Percentiles rank a stretch among this genome's conserved stretches.
phyloP scores from a whole-genome alignment of 2,797 vertebrate genomes.

The Sternarchorhynchus goeldii region DNA sequence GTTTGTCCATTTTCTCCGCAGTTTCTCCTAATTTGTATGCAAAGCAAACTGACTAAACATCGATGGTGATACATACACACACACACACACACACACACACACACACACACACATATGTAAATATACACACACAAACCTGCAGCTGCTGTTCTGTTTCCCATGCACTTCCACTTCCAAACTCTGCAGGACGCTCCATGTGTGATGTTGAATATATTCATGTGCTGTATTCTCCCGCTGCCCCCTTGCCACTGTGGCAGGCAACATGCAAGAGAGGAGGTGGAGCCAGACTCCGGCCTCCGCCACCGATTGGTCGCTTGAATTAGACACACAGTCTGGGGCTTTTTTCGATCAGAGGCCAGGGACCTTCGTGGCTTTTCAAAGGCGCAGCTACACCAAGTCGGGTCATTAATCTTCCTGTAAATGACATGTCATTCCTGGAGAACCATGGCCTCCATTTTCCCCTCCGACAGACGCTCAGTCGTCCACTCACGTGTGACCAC shows the following conservation, averaged over 20 bases:
- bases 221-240: slow-evolving; percentile 14
- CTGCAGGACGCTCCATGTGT: slow-evolving; percentile 21
- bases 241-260: not conserved
- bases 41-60: slow-evolving; percentile 6
- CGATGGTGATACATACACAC: not conserved
- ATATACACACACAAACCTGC: not conserved
- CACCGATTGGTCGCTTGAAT: slow-evolving; percentile 54
- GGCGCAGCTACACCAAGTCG: slow-evolving; percentile 42
- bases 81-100: not conserved
- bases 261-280: not conserved
- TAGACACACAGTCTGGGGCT: slow-evolving; percentile 22
- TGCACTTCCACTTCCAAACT: not conserved
- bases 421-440: slow-evolving; percentile 52
- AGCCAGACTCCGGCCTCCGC: not conserved
- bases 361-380: slow-evolving; percentile 51
- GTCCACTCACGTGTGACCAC: slow-evolving; percentile 26
- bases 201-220: slow-evolving; percentile 43
- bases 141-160: not conserved
- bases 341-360: slow-evolving; percentile 42
- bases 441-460: slow-evolving; percentile 38
- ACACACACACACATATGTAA: not conserved
- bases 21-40: slow-evolving; percentile 12
- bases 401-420: slow-evolving; percentile 53
- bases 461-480: slow-evolving; percentile 30
- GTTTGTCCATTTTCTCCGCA: not conserved